A percentile compares a stretch with the other conserved stretches of the same genome.
Conservation (phyloP, 2,888 invertebrate genomes). For the Himalopsyche kuldschensis region DNA sequence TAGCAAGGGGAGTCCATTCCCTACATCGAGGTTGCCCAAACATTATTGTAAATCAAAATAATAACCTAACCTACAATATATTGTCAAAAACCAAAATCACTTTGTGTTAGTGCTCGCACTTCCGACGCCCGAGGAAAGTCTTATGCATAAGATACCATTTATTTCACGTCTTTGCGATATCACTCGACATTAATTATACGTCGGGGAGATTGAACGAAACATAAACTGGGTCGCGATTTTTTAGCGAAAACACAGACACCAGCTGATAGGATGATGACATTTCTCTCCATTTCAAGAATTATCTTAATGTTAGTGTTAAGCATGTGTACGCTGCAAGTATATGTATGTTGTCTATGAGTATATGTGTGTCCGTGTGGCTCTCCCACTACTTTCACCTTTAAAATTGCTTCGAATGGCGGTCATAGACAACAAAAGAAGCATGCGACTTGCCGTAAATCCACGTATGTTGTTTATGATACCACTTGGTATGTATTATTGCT, state of each 20-base stretch:
- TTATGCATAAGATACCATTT: not conserved
- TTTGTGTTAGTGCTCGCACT: not conserved
- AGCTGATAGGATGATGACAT: constrained; percentile 28
- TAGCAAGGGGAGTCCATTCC: constrained; percentile 78
- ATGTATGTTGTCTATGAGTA: too few relatives aligned
- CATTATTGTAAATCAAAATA: constrained; percentile 46
- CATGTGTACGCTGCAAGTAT: too few relatives aligned
- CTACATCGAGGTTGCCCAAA: constrained; percentile 70
- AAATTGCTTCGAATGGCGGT: too few relatives aligned
- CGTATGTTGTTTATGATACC: too few relatives aligned
- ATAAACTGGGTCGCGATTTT: constrained; percentile 13
- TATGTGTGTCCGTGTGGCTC: too few relatives aligned
- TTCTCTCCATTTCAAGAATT: constrained; percentile 7
- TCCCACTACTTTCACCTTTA: too few relatives aligned
- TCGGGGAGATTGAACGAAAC: not conserved
- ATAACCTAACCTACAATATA: constrained; percentile 26
- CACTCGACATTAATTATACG: not conserved
- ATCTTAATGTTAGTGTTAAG: too few relatives aligned
- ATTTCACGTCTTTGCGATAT: not conserved
- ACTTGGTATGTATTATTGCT: too few relatives aligned
- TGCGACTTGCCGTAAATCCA: too few relatives aligned
- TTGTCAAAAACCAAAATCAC: constrained; percentile 9
- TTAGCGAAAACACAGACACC: constrained; percentile 14
- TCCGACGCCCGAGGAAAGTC: not conserved
- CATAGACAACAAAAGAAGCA: too few relatives aligned